phyloP scores from a whole-genome alignment of 2,797 vertebrate species.

The Dromococcyx pavoninus region DNA sequence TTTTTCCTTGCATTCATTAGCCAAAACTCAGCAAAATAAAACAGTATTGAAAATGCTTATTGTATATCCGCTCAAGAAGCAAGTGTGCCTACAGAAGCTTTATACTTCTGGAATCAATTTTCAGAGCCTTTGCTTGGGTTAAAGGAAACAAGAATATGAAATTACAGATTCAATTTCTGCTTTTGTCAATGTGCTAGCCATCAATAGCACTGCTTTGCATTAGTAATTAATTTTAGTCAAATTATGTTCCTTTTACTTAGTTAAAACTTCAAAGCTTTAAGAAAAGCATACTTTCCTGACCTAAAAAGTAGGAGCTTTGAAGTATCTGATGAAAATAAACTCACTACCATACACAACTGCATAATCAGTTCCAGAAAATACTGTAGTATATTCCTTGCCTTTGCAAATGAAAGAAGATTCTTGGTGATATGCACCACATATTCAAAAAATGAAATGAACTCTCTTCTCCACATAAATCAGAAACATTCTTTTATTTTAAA shows the following conservation, averaged over 20 bases:
- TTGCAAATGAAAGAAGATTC: slow-evolving; percentile 5
- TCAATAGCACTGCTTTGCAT: slow-evolving; percentile 20
- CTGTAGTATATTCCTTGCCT: neutral
- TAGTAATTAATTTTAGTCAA: slow-evolving; percentile 67
- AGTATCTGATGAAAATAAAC: slow-evolving; percentile 55
- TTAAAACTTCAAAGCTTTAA: slow-evolving; percentile 64
- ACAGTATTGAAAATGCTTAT: neutral
- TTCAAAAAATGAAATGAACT: neutral
- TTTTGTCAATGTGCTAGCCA: neutral
- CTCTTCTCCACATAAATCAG: neutral
- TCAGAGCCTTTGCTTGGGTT: neutral
- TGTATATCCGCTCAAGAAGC: neutral
- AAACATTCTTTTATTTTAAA: slow-evolving; percentile 16
- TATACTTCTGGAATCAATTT: neutral
- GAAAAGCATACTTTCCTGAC: slow-evolving; percentile 39
- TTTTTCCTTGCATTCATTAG: neutral
- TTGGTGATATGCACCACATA: neutral
- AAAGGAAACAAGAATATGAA: neutral
- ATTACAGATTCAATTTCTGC: neutral
- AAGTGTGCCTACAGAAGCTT: neutral
- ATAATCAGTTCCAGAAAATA: slow-evolving; percentile 38
- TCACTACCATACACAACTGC: slow-evolving; percentile 13
- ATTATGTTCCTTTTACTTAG: slow-evolving; percentile 55
- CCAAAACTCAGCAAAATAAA: neutral
- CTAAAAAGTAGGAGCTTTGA: slow-evolving; percentile 66